These are phyloP conservation scores for Numida meleagris DNA, from an alignment of 2,113 vertebrate genomes.

Conservation along the genomic window DNA sequence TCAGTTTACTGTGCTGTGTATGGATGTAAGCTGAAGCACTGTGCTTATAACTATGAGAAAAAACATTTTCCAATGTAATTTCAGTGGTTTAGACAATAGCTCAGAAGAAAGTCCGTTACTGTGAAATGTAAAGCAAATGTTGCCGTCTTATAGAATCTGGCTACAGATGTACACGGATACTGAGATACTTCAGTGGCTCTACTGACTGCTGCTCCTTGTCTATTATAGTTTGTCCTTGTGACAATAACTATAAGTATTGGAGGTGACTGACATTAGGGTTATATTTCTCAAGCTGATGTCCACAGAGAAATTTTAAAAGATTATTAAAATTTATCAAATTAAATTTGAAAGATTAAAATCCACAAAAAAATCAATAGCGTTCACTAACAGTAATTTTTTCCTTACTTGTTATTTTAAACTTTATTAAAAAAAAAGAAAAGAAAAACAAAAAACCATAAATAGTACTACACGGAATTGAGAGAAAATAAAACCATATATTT, in stretches of 20 bases:
- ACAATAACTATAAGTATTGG: background rate
- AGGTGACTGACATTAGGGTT: background rate
- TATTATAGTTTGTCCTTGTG: background rate
- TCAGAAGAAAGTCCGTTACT: background rate
- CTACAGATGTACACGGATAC: background rate
- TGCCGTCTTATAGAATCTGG: background rate
- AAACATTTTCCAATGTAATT: background rate
- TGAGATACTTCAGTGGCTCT: background rate
- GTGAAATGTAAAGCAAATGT: background rate
- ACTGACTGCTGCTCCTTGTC: background rate
- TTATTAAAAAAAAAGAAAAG: background rate
- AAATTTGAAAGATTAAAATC: background rate
- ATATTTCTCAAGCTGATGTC: background rate
- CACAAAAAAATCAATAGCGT: background rate
- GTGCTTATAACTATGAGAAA: background rate
- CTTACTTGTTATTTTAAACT: rapidly evolving
- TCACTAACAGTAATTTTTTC: background rate
- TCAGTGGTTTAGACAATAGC: background rate
- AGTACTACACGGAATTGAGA: background rate
- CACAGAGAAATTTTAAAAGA: background rate
- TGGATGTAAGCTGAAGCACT: background rate
- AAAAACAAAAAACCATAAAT: background rate
- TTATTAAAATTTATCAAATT: background rate
- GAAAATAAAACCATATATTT: background rate
- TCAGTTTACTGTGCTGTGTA: background rate